phyloP scores from a whole-genome alignment of 2,113 vertebrate species.

The Paraplagusia blochii region DNA sequence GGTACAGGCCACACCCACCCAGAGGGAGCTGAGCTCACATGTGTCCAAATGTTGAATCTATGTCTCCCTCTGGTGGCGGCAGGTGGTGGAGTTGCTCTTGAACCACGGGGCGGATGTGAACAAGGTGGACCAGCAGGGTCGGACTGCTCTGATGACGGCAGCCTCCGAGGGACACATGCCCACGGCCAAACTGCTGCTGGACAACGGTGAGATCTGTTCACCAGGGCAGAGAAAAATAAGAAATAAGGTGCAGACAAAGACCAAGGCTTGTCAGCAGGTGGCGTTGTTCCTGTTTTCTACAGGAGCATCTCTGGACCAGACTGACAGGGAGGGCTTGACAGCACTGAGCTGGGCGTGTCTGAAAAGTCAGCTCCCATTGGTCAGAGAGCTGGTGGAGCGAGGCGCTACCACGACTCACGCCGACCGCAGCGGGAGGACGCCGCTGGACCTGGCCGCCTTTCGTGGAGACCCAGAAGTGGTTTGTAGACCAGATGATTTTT shows the following conservation, averaged over 20 bases:
- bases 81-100: conserved; percentile 91
- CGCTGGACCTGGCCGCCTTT: conserved; percentile 92
- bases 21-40: not conserved
- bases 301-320: conserved; percentile 91
- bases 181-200: conserved; percentile 88
- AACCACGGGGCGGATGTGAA: conserved; percentile 90
- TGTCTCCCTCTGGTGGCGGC: conserved; percentile 6
- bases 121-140: conserved; percentile 91
- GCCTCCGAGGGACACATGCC: conserved; percentile 90
- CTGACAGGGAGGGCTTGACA: conserved; percentile 92
- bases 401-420: conserved; percentile 88
- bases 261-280: not conserved
- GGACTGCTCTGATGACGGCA: conserved; percentile 92
- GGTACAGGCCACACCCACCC: conserved; percentile 65
- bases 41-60: not conserved
- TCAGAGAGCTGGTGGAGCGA: conserved; percentile 85
- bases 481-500: conserved; percentile 36
- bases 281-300: conserved; percentile 4
- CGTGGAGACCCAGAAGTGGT: conserved; percentile 97
- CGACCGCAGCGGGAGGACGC: conserved; percentile 93
- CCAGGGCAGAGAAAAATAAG: not conserved
- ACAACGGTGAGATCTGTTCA: conserved; percentile 78
- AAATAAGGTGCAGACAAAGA: not conserved
- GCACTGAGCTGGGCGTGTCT: conserved; percentile 97
- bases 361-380: conserved; percentile 89